phyloP scores from a whole-genome alignment of 2,888 invertebrate species.

The Rhyacophila evoluta region DNA sequence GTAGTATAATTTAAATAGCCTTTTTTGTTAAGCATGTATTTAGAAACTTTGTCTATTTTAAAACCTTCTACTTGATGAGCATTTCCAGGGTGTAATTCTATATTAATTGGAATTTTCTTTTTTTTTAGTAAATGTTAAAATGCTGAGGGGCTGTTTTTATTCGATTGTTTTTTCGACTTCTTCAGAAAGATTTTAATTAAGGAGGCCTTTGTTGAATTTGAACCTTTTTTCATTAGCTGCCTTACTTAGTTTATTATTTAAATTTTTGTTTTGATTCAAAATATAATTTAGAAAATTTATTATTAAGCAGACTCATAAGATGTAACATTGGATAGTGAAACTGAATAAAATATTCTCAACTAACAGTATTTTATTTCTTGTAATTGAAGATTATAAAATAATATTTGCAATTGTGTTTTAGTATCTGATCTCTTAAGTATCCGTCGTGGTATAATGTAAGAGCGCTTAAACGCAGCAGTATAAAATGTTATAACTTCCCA shows the following conservation, averaged over 20 bases:
- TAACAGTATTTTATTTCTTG: too few species aligned
- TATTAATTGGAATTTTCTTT: neutral
- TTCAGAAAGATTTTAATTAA: neutral
- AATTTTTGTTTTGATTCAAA: too few species aligned
- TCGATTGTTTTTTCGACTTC: neutral
- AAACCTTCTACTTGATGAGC: neutral
- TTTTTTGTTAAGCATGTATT: neutral
- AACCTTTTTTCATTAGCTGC: neutral
- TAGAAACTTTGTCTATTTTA: neutral
- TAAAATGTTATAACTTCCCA: slow-evolving; percentile 2
- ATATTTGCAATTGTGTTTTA: too few species aligned
- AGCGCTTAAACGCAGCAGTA: neutral
- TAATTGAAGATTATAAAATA: too few species aligned
- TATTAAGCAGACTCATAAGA: too few species aligned
- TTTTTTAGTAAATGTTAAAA: neutral
- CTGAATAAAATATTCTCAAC: too few species aligned
- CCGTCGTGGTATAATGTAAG: too few species aligned
- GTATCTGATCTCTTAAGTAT: too few species aligned
- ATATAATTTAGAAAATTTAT: too few species aligned
- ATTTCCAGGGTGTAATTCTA: neutral
- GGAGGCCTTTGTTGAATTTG: neutral
- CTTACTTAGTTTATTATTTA: neutral
- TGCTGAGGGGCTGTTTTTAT: neutral
- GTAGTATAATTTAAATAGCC: neutral
- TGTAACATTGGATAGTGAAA: too few species aligned